These are phyloP conservation scores for Lasioglossum albipes DNA, from an alignment of 1,140 invertebrate genomes.

Conservation along the genomic window DNA sequence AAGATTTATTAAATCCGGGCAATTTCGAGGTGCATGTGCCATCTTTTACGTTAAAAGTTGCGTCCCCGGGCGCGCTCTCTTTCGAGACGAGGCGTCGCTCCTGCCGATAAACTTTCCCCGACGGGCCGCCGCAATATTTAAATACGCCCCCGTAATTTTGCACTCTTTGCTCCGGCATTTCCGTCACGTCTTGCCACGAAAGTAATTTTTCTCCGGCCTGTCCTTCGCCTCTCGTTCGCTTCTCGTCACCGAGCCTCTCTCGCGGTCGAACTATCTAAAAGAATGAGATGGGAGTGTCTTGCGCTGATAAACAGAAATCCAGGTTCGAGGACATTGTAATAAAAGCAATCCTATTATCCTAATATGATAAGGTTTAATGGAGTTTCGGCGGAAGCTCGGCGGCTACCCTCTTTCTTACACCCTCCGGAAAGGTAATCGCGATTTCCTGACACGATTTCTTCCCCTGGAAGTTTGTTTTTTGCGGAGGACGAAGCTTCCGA, in stretches of 20 bases:
- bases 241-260: constrained; percentile 28
- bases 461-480: not conserved
- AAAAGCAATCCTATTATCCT: constrained; percentile 68
- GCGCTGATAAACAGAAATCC: constrained; percentile 69
- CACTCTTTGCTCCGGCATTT: constrained; percentile 60
- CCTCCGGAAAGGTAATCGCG: constrained; percentile 5
- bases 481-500: not conserved
- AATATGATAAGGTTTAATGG: constrained; percentile 65
- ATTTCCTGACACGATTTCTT: not conserved
- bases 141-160: constrained; percentile 60
- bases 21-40: constrained; percentile 33
- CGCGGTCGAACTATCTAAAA: constrained; percentile 21
- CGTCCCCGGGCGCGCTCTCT: not conserved
- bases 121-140: constrained; percentile 55
- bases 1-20: constrained; percentile 30
- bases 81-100: constrained; percentile 28
- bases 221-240: constrained; percentile 8
- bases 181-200: constrained; percentile 60
- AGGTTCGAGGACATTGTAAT: constrained; percentile 61
- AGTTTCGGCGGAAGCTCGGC: constrained; percentile 32
- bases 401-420: not conserved
- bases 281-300: constrained; percentile 63
- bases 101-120: constrained; percentile 20
- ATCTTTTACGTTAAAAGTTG: constrained; percentile 16
- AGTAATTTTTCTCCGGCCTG: constrained; percentile 63